Evolutionary conservation across 2,888 invertebrate species (phyloP), one percentile per base, ranked within the genome.

Genomic region (Caenorhabditis sp.): DNA sequence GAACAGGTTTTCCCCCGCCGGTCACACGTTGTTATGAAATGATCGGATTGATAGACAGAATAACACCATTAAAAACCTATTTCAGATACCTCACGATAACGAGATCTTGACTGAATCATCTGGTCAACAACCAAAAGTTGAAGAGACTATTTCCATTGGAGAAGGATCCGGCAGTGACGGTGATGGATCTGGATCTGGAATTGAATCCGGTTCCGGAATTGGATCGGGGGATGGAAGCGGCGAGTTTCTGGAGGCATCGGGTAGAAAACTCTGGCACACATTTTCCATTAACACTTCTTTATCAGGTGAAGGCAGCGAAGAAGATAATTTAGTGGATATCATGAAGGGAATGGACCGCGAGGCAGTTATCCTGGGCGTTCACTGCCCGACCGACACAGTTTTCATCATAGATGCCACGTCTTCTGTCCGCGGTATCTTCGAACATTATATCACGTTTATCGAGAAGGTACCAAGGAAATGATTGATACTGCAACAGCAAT

Each of bases 371-470:
- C 43, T 46, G 5, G 78, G 78, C 20, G 45, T 73, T 1, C 27
- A 55, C 17, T 81, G 81, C 35, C 71, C 76, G 1, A 26, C 58
- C 2, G 81, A 81, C 48, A 24, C 70, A 11, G 45, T 81, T 0
- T 81, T 81, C 26, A 26, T 81, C 2, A 45, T 81, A 24, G 81
- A 81, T 39, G 78, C 79, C 4, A 79, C 81, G 6, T 61, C 74
- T 11, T 81, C 81, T 1, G 74, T 81, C 4, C 48, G 41, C 2
- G 45, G 52, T 9, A 41, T 81, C 1, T 81, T 71, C 37, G 71
- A 79, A 6, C 20, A 66, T 7, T 71, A 66, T 32, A 71, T 78
- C 7, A 48, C 35, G 0, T 81, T 50, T 24, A 26, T 81, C 8
- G 45, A 53, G 15, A 81, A 81, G 53, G 81, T 81, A 22, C 11